A percentile compares a stretch with the other conserved stretches of the same genome.
These are phyloP conservation scores for Petrocephalus microphthalmus DNA, from an alignment of 2,113 vertebrate genomes.

Conservation along the genomic window DNA sequence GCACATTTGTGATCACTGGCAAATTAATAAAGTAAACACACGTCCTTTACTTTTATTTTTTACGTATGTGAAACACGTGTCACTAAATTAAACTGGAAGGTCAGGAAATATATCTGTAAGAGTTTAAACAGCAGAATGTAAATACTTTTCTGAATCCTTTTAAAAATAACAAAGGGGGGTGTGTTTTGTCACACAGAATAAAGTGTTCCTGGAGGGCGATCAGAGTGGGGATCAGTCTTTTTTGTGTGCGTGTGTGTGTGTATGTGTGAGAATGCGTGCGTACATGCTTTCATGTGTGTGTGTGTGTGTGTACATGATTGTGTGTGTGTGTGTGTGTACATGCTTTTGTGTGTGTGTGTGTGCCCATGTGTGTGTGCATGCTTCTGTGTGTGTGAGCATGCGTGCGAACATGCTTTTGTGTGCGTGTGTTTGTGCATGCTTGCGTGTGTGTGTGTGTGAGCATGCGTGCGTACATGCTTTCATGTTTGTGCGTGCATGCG, in stretches of 20 bases:
- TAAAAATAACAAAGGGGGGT: not conserved
- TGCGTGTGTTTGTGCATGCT: too few species aligned
- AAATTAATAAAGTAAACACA: conserved; percentile 43
- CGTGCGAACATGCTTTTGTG: too few species aligned
- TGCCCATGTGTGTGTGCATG: not conserved
- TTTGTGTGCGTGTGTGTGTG: not conserved
- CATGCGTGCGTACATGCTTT: too few species aligned
- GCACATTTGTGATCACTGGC: conserved; percentile 47
- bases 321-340: too few species aligned
- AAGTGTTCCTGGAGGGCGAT: not conserved
- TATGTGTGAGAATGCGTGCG: not conserved
- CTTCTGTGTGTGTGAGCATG: too few species aligned
- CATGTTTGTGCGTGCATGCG: not conserved
- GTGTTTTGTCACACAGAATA: conserved; percentile 1
- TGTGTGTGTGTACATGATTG: too few species aligned
- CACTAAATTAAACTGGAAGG: not conserved
- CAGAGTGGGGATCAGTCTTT: not conserved
- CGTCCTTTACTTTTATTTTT: not conserved
- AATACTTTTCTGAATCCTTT: not conserved
- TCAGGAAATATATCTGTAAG: not conserved
- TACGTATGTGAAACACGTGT: not conserved
- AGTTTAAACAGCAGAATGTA: not conserved
- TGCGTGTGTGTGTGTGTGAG: too few species aligned
- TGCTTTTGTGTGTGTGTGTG: too few species aligned
- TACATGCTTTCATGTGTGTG: not conserved